Base-by-base conservation (phyloP, 2,797 vertebrate species). In the Alcedo atthis region DNA sequence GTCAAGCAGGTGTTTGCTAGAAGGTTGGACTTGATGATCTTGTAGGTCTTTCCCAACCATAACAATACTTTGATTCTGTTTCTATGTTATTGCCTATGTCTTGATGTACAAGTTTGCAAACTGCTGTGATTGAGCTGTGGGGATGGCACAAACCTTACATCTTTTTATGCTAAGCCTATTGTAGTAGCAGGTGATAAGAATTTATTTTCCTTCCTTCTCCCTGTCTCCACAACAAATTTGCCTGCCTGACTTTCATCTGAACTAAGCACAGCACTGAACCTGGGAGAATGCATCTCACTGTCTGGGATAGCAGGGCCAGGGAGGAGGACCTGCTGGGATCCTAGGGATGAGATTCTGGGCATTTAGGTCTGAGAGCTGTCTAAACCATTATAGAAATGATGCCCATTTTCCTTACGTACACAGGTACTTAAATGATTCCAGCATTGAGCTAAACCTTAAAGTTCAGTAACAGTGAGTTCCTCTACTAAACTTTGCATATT, bases 281-380 rank as follows among this genome's bases (percentile, higher is more conserved):
- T 1, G 0, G 32, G 19, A 75, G 22, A 4, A 5, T 46, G 21
- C 0, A 2, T 33, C 28, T 79, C 28, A 2, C 18, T 54, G 28
- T 30, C 15, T 12, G 24, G 30, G 17, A 25, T 8, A 53, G n/a
- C 0, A 0, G 28, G 30, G 17, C 9, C 1, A 2, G 16, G 14
- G 22, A 8, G 40, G 20, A 32, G 32, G 51, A 74, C 33, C 15
- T 1, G 1, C 17, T 37, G n/a, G n/a, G n/a, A 25, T 6, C 46
- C 22, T 0, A 1, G 55, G 21, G 42, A 32, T 2, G 35, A 35
- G 35, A 35, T 35, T 10, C 35, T 35, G 35, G 35, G 35, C 35
- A 4, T 63, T 26, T 1, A 1, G 14, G 16, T 20, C 9, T 61
- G n/a, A 73, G 35, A 53, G 10, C 7, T 3, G 0, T 16, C 24